phyloP scores from a whole-genome alignment of 2,888 invertebrate species.

The Acrobasis consociella region DNA sequence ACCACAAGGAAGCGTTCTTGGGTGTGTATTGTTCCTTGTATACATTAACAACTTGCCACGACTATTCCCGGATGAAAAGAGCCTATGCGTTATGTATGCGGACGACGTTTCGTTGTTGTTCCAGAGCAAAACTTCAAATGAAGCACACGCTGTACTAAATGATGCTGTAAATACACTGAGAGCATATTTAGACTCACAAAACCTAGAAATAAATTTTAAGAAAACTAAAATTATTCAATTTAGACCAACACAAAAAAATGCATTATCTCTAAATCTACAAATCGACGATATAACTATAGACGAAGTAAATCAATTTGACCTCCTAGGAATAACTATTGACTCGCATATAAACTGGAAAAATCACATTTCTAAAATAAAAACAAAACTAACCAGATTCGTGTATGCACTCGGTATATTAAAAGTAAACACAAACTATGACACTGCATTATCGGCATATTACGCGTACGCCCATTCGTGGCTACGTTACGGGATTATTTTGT shows the following conservation, averaged over 20 bases:
- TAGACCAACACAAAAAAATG: constrained; percentile 7
- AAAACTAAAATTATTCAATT: constrained; percentile 11
- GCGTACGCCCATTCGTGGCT: constrained; percentile 18
- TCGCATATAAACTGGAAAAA: constrained; percentile 20
- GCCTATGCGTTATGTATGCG: constrained; percentile 18
- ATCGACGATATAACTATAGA: background rate
- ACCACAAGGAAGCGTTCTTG: constrained; percentile 26
- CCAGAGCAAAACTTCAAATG: background rate
- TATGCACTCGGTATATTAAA: background rate
- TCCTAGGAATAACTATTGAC: constrained; percentile 13
- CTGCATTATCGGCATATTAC: constrained; percentile 17
- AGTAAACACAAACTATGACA: constrained; percentile 1
- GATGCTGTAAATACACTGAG: background rate
- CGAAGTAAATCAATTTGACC: background rate
- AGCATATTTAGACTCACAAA: constrained; percentile 5
- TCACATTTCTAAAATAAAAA: constrained; percentile 10
- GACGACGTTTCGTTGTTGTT: constrained; percentile 18
- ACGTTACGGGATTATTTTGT: background rate
- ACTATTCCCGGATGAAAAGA: background rate
- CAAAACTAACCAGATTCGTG: constrained; percentile 2
- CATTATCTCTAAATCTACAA: background rate
- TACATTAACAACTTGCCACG: constrained; percentile 26
- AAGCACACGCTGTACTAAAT: background rate
- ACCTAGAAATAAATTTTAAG: background rate
- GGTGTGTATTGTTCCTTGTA: constrained; percentile 23